Base-by-base conservation (phyloP, 2,797 vertebrate species). In the Sus cebifrons region DNA sequence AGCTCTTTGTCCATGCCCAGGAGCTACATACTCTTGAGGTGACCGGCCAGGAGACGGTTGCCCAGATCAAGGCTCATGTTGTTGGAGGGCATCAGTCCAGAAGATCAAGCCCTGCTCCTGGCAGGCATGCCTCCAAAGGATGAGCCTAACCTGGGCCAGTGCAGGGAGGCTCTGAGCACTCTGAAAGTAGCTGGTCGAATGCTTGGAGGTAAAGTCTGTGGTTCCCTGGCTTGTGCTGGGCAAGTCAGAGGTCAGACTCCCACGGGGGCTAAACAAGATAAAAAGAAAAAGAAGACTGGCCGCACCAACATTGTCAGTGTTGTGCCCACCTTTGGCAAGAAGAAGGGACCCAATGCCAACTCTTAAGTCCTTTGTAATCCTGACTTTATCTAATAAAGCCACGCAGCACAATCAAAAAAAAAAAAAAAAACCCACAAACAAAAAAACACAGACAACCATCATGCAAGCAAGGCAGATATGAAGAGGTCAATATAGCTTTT, bases 231-330 rank as follows among this genome's bases (percentile, higher is more conserved):
- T 10, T 49, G 44, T 49, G 44, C 44, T 49, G 44, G 44, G 44
- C 6, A 49, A 49, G 44, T 49, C 44, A 10, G 44, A 49, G 44
- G 44, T 49, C 44, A 49, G 6, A 10, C 56, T 67, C n/a, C 52
- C 58, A 99, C 6, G 99, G 99, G 99, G 89, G 99, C 99, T 94
- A 99, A 99, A 97, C 99, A 99, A 97, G 99, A 99, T 98, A 99
- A 99, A 97, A 99, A 99, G 98, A 99, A 99, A 73, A 99, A 99
- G 99, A 99, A 99, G 99, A 99, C 99, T 0, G 99, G 99, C n/a
- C 99, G 99, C 2, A 99, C 99, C 6, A 99, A 99, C 99, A 98
- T 99, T 15, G 99, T 99, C 94, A 99, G 99, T 0, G 99, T 99
- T 5, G 99, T 99, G 91, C 99, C 99, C 91, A 99, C 99, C 89